Percentiles rank a stretch among this genome's conserved stretches.
phyloP scores from a whole-genome alignment of 2,113 vertebrate species.

The Chitala chitala region DNA sequence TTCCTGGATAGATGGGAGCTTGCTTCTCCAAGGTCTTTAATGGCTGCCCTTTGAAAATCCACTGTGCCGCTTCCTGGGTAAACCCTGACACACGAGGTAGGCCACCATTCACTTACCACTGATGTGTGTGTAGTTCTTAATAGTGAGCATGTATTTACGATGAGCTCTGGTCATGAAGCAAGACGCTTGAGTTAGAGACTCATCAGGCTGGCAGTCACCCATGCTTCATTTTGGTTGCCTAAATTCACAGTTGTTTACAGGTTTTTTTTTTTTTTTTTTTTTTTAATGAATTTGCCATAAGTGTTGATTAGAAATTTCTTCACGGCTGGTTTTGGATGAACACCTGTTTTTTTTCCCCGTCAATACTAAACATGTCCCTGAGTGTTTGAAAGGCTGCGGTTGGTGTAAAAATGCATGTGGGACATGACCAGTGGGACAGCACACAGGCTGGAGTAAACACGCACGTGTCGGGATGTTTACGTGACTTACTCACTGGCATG shows the following conservation, averaged over 20 bases:
- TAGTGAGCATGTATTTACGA: neutral
- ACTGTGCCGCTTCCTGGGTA: conserved; percentile 98
- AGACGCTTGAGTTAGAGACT: neutral
- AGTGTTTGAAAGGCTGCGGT: neutral
- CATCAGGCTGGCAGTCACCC: too few relatives aligned
- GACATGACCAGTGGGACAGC: neutral
- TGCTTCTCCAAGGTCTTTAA: conserved; percentile 99
- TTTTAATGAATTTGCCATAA: conserved; percentile 4
- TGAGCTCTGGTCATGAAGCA: neutral
- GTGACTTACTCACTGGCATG: neutral
- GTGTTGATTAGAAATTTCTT: neutral
- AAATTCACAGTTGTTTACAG: too few relatives aligned
- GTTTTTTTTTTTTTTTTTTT: too few relatives aligned
- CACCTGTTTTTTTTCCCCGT: neutral
- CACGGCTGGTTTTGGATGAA: neutral
- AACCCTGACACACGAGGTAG: conserved; percentile 97
- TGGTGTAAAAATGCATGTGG: conserved; percentile 1
- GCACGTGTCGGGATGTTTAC: neutral
- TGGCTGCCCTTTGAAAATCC: conserved; percentile 93
- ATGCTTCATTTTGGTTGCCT: too few relatives aligned
- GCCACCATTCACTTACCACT: too few relatives aligned
- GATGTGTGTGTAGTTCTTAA: neutral
- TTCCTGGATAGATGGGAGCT: conserved; percentile 82
- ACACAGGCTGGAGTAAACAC: neutral
- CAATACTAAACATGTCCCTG: neutral